phyloP scores from a whole-genome alignment of 1,140 invertebrate species.

The Apis florea region DNA sequence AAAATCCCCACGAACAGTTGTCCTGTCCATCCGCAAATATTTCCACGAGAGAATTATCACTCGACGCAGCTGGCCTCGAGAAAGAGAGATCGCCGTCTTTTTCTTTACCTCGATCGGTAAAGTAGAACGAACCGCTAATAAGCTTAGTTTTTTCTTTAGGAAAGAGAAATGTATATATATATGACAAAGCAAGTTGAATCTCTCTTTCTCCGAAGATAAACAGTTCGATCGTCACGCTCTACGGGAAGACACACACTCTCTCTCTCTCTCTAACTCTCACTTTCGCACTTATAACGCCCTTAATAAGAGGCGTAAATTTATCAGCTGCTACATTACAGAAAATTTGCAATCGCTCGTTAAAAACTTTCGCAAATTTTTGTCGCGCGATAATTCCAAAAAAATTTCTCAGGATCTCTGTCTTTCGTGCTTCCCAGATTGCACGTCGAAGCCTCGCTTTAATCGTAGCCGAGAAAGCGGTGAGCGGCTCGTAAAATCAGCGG shows the following conservation, averaged over 20 bases:
- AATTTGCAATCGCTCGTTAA: too few species aligned
- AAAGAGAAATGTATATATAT: too few species aligned
- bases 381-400: too few species aligned
- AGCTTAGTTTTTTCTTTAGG: too few species aligned
- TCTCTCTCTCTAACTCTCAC: constrained; percentile 22
- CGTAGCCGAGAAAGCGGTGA: constrained; percentile 39
- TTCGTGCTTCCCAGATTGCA: too few species aligned
- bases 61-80: constrained; percentile 9
- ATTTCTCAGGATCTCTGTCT: too few species aligned
- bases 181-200: background rate
- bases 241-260: too few species aligned
- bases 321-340: too few species aligned
- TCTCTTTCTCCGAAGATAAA: background rate
- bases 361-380: too few species aligned
- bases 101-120: too few species aligned
- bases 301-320: constrained; percentile 5
- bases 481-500: constrained; percentile 42
- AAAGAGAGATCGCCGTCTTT: too few species aligned
- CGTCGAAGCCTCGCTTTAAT: constrained; percentile 30
- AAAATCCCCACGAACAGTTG: constrained; percentile 64
- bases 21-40: constrained; percentile 37
- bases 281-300: background rate
- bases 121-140: too few species aligned
- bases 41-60: constrained; percentile 27
- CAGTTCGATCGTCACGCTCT: background rate